phyloP scores from a whole-genome alignment of 2,888 invertebrate genomes.

The Monopis laevigella region DNA sequence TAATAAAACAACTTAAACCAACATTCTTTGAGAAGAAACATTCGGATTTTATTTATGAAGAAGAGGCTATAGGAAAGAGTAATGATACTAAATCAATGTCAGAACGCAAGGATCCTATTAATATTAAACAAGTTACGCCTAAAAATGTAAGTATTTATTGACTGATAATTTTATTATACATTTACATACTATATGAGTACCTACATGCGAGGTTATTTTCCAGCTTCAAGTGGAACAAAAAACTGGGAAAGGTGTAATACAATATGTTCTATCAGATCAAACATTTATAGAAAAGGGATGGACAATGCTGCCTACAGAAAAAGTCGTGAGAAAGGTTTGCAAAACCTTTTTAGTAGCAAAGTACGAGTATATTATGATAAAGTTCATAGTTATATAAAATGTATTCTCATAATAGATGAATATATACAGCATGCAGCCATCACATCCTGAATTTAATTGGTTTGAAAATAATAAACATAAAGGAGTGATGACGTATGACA shows the following conservation, averaged over 20 bases:
- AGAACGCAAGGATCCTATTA: too few species aligned
- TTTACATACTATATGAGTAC: too few species aligned
- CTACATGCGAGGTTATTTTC: too few species aligned
- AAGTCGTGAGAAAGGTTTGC: slow-evolving; percentile 50
- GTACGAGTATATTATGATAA: background rate
- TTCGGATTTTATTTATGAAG: too few species aligned
- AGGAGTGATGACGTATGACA: slow-evolving; percentile 37
- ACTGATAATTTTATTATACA: too few species aligned
- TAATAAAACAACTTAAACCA: too few species aligned
- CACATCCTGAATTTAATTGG: slow-evolving; percentile 55
- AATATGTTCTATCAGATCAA: slow-evolving; percentile 47
- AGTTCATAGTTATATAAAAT: background rate
- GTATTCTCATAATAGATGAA: too few species aligned
- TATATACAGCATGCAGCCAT: slow-evolving; percentile 53
- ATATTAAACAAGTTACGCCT: too few species aligned
- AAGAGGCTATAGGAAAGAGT: too few species aligned
- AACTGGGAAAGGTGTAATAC: slow-evolving; percentile 33
- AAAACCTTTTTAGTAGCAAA: background rate
- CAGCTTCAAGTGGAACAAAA: slow-evolving; percentile 24
- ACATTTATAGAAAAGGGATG: slow-evolving; percentile 52
- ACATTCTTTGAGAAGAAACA: too few species aligned
- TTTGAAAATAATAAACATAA: slow-evolving; percentile 49
- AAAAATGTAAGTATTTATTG: too few species aligned
- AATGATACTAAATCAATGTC: too few species aligned
- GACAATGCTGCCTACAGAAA: slow-evolving; percentile 55